These are phyloP conservation scores for Brenthis hecate DNA, from an alignment of 2,888 invertebrate genomes.

Conservation along the genomic window DNA sequence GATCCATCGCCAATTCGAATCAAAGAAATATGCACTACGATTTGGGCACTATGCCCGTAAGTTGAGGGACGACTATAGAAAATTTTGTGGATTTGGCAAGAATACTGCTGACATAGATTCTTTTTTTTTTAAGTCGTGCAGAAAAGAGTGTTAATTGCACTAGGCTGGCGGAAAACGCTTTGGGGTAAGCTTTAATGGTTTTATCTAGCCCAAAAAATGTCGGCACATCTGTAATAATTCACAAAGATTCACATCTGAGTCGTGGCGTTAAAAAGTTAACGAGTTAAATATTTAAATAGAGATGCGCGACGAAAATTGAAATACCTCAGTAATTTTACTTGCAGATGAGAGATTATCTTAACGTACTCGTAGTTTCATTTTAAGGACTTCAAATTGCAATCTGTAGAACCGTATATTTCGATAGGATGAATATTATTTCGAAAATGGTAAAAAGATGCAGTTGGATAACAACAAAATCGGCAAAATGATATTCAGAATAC, in stretches of 20 bases:
- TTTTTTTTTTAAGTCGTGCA: slow-evolving; percentile 48
- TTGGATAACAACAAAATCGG: background rate
- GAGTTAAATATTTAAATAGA: slow-evolving; percentile 41
- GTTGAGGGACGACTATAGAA: slow-evolving; percentile 43
- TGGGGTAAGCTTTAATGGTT: slow-evolving; percentile 47
- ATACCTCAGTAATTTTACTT: slow-evolving; percentile 49
- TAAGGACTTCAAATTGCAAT: slow-evolving; percentile 18
- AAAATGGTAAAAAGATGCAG: slow-evolving; percentile 18
- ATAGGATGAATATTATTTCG: slow-evolving; percentile 2
- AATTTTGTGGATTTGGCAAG: slow-evolving; percentile 52
- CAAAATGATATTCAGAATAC: background rate
- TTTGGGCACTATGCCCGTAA: slow-evolving; percentile 52
- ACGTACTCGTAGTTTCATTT: slow-evolving; percentile 20
- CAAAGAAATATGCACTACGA: slow-evolving; percentile 44
- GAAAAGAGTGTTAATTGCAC: slow-evolving; percentile 54
- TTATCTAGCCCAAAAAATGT: slow-evolving; percentile 51
- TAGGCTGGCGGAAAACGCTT: slow-evolving; percentile 44
- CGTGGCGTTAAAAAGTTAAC: slow-evolving; percentile 37
- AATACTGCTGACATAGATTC: slow-evolving; percentile 51
- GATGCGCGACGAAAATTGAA: slow-evolving; percentile 33
- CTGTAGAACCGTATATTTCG: background rate
- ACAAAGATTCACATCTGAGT: slow-evolving; percentile 41
- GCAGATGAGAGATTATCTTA: slow-evolving; percentile 42
- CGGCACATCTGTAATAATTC: slow-evolving; percentile 45
- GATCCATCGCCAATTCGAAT: slow-evolving; percentile 11